These are phyloP conservation scores for Eupeodes luniger DNA, from an alignment of 2,888 invertebrate genomes.

Conservation along the genomic window DNA sequence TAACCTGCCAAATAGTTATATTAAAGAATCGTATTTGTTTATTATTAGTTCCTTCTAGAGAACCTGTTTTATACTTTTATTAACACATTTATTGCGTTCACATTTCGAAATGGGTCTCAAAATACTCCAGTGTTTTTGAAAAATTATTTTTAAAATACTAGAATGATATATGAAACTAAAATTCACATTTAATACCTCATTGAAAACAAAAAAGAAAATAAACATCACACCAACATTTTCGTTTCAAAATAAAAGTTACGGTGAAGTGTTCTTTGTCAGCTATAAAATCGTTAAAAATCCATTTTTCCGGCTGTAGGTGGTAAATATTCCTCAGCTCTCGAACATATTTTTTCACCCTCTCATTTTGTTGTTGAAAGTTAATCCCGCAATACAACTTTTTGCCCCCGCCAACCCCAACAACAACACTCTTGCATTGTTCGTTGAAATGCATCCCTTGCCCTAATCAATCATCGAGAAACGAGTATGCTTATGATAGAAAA, in stretches of 20 bases:
- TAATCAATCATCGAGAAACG: conserved; percentile 37
- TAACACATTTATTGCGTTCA: no score
- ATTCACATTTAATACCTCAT: neutral
- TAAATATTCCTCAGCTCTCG: no score
- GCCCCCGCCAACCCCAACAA: neutral
- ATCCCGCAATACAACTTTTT: neutral
- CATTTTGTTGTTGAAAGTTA: conserved; percentile 18
- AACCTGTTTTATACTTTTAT: no score
- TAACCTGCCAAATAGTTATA: no score
- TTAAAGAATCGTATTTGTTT: no score
- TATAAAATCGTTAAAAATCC: conserved; percentile 32
- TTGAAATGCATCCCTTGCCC: conserved; percentile 21
- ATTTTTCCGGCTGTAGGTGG: neutral
- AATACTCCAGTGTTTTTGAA: no score
- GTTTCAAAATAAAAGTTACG: neutral
- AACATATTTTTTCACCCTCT: neutral
- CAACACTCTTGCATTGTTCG: neutral
- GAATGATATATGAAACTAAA: neutral
- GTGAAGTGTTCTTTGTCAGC: neutral
- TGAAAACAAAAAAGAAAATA: neutral
- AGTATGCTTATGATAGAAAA: conserved; percentile 24
- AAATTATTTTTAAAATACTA: no score
- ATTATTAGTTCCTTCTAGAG: no score
- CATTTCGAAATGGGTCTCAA: no score
- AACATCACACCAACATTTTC: neutral